phyloP scores from a whole-genome alignment of 2,113 vertebrate genomes.

The Quiscalus mexicanus region DNA sequence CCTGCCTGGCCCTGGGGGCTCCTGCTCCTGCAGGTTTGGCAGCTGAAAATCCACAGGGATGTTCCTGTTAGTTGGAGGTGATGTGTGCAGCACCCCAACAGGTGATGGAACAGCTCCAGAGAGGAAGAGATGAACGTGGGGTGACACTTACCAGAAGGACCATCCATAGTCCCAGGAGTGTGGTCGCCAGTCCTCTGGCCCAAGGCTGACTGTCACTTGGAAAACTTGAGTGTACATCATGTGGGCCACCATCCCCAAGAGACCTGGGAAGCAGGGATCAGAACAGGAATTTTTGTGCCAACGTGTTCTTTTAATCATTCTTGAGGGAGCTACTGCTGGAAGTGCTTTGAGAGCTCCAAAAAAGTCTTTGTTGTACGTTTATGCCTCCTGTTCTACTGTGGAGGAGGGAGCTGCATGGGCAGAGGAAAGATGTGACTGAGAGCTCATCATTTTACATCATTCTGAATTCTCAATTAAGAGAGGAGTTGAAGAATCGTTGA shows the following conservation, averaged over 20 bases:
- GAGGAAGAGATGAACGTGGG: neutral
- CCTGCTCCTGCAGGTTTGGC: neutral
- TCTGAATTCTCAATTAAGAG: constrained; percentile 42
- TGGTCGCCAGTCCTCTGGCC: constrained; percentile 94
- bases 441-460: constrained; percentile 37
- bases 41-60: neutral
- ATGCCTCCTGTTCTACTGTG: constrained; percentile 23
- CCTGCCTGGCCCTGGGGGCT: fast-evolving
- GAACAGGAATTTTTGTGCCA: neutral
- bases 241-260: constrained; percentile 94
- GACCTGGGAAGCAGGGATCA: constrained; percentile 75
- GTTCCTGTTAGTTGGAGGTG: neutral
- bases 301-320: neutral
- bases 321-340: neutral
- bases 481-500: constrained; percentile 1
- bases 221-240: constrained; percentile 97
- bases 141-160: constrained; percentile 89
- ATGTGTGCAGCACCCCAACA: neutral
- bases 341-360: constrained; percentile 2
- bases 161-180: constrained; percentile 94
- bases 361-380: constrained; percentile 39
- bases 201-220: constrained; percentile 92
- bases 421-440: constrained; percentile 53
- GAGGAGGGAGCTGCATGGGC: constrained; percentile 55
- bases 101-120: neutral